Evolutionary conservation across 2,797 vertebrate genomes (phyloP).

Genomic region (Aselliscus stoliczkanus): DNA sequence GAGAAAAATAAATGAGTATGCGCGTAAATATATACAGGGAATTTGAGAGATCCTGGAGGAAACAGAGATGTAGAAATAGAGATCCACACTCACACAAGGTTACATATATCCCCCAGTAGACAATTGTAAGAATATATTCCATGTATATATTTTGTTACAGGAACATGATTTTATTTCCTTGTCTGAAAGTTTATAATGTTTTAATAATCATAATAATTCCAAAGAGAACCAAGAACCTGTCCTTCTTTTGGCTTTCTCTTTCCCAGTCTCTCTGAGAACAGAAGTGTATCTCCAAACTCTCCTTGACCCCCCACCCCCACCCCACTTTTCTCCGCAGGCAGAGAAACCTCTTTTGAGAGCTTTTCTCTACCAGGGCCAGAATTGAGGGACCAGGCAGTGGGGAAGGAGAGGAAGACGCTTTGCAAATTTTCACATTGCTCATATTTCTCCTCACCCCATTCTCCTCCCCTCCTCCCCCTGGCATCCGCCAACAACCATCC

Average conservation of each 20-base stretch:
- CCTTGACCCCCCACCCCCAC: background rate
- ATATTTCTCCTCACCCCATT: background rate
- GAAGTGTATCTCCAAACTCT: conserved; percentile 2
- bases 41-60: conserved; percentile 18
- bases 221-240: conserved; percentile 42
- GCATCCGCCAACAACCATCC: conserved; percentile 40
- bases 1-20: background rate
- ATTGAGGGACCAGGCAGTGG: background rate
- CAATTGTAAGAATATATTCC: background rate
- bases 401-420: conserved; percentile 29
- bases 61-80: background rate
- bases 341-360: conserved; percentile 19
- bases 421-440: conserved; percentile 57
- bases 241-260: conserved; percentile 40
- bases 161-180: conserved; percentile 29
- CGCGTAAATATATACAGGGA: background rate
- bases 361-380: conserved; percentile 13
- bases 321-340: background rate
- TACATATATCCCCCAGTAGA: background rate
- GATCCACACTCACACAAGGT: background rate
- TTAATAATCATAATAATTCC: conserved; percentile 34
- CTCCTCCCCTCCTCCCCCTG: background rate
- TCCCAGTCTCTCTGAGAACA: conserved; percentile 41
- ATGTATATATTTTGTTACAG: background rate
- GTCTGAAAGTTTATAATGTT: conserved; percentile 22